phyloP scores from a whole-genome alignment of 1,140 invertebrate genomes.

The Adoxophyes honmai region DNA sequence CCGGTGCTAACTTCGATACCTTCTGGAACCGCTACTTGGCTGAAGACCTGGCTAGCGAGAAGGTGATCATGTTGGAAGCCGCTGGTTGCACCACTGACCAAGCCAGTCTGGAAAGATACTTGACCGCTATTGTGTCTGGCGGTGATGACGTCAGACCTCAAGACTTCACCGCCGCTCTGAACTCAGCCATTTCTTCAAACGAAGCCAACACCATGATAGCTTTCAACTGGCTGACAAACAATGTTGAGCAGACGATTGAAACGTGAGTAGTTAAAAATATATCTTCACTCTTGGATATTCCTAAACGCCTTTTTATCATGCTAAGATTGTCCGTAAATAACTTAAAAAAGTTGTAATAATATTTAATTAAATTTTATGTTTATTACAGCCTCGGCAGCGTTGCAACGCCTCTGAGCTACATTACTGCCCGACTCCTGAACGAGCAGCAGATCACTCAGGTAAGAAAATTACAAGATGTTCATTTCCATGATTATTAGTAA shows the following conservation, averaged over 20 bases:
- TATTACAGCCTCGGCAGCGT: constrained; percentile 57
- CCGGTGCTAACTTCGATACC: constrained; percentile 66
- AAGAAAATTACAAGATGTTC: too few species aligned
- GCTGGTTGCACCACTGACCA: constrained; percentile 78
- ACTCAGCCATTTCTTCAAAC: constrained; percentile 61
- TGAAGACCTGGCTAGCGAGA: constrained; percentile 76
- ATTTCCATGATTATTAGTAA: too few species aligned
- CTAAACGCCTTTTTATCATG: too few species aligned
- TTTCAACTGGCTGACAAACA: constrained; percentile 73
- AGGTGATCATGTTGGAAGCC: constrained; percentile 76
- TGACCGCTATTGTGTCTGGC: constrained; percentile 43
- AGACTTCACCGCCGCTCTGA: constrained; percentile 58
- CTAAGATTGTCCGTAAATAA: too few species aligned
- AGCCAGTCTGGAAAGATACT: constrained; percentile 50
- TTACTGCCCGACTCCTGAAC: constrained; percentile 67
- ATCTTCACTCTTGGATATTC: too few species aligned
- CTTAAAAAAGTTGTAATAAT: constrained; percentile 38
- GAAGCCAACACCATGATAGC: constrained; percentile 66
- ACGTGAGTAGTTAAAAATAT: constrained; percentile 77
- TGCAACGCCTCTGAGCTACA: constrained; percentile 61
- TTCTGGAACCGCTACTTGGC: constrained; percentile 72
- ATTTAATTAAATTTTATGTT: constrained; percentile 28
- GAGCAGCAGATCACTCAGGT: constrained; percentile 58
- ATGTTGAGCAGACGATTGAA: constrained; percentile 49
- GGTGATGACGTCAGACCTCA: constrained; percentile 65